A percentile compares a stretch with the other conserved stretches of the same genome.
These are phyloP conservation scores for Pseudochirops cupreus DNA, from an alignment of 2,797 vertebrate genomes.

Conservation along the genomic window DNA sequence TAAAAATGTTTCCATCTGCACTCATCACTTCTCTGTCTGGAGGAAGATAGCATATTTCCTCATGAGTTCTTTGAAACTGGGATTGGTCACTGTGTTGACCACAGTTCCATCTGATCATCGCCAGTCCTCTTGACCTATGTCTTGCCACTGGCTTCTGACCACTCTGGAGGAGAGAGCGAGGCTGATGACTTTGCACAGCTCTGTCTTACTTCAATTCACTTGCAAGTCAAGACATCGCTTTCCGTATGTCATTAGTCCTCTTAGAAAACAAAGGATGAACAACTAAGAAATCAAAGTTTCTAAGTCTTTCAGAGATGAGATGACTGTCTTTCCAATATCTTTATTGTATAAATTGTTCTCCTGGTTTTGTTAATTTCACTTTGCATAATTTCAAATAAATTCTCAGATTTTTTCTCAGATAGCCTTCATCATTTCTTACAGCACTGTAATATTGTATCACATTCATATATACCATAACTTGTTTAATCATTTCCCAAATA, in stretches of 20 bases:
- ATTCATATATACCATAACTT: neutral
- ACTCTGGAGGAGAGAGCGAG: neutral
- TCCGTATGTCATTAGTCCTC: neutral
- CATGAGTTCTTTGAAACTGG: neutral
- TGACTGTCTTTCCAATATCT: neutral
- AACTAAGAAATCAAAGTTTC: neutral
- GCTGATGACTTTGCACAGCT: neutral
- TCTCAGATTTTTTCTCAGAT: neutral
- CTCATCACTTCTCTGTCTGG: neutral
- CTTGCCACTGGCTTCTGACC: neutral
- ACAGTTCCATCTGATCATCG: neutral
- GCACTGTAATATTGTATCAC: neutral
- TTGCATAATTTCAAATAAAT: neutral
- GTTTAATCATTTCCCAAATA: neutral
- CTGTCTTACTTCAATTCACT: neutral
- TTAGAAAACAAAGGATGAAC: neutral
- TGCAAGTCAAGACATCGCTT: neutral
- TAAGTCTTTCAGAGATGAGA: neutral
- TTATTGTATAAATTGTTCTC: neutral
- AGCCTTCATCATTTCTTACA: neutral
- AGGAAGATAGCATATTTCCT: neutral
- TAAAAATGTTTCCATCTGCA: neutral
- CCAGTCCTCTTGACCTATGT: neutral
- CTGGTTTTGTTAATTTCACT: neutral
- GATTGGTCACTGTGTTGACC: too few relatives aligned